Evolutionary conservation across 2,113 vertebrate species (phyloP).

Genomic region (Salvelinus sp.): DNA sequence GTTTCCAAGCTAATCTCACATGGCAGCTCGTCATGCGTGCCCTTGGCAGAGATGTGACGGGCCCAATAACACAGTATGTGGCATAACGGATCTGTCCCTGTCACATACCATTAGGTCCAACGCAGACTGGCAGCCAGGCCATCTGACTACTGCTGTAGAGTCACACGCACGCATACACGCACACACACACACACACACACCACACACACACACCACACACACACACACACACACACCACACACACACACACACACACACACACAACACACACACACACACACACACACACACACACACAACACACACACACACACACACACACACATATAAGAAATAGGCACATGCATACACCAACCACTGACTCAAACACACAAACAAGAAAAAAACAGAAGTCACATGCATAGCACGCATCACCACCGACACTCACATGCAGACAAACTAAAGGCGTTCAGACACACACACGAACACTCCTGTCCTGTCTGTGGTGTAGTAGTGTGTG

Average conservation of each 20-base stretch:
- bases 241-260: too few species aligned
- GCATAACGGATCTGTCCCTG: conserved; percentile 48
- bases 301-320: not conserved
- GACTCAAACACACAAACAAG: conserved; percentile 15
- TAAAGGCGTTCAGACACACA: conserved; percentile 2
- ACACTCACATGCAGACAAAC: not conserved
- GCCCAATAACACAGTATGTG: conserved; percentile 28
- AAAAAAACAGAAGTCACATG: not conserved
- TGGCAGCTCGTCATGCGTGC: conserved; percentile 3
- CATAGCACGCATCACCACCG: conserved; percentile 17
- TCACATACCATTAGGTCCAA: conserved; percentile 39
- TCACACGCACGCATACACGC: conserved; percentile 6
- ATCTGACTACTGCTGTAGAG: conserved; percentile 46
- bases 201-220: too few species aligned
- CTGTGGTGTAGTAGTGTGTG: not conserved
- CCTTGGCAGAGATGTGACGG: conserved; percentile 17
- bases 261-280: too few species aligned
- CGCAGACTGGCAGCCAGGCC: conserved; percentile 40
- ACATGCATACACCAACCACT: conserved; percentile 5
- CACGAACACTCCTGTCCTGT: not conserved
- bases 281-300: conserved; percentile 7
- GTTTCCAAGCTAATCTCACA: not conserved
- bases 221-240: too few species aligned
- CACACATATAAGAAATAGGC: not conserved
- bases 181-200: not conserved